Conservation (phyloP, 2,888 invertebrate species). For the Polydrusus pterygomalis region DNA sequence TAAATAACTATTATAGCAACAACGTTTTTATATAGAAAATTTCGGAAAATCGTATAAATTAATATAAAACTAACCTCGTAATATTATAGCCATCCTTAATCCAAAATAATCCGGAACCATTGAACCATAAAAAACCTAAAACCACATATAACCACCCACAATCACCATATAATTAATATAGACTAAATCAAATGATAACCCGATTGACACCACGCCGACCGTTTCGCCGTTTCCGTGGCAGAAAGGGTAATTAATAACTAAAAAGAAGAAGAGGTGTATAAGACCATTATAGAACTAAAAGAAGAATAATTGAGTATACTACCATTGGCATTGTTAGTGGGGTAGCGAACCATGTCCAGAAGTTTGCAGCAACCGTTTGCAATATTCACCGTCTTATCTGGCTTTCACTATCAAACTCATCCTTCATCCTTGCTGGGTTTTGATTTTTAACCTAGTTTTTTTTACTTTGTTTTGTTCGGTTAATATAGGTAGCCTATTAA, state of each 20-base stretch:
- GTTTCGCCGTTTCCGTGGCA: slow-evolving; percentile 36
- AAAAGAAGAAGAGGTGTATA: slow-evolving; percentile 45
- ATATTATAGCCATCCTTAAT: slow-evolving; percentile 65
- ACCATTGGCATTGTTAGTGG: slow-evolving; percentile 69
- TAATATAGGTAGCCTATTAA: slow-evolving; percentile 20
- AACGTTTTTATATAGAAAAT: not conserved
- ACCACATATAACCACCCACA: slow-evolving; percentile 32
- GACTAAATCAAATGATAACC: slow-evolving; percentile 32
- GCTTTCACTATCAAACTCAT: slow-evolving; percentile 72
- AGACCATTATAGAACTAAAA: slow-evolving; percentile 31
- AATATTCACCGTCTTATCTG: slow-evolving; percentile 68
- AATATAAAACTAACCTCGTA: slow-evolving; percentile 62
- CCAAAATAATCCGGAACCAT: slow-evolving; percentile 59
- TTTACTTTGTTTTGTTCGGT: slow-evolving; percentile 22
- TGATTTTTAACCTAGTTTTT: slow-evolving; percentile 53
- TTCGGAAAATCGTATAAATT: not conserved
- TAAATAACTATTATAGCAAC: no score
- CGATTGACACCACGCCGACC: slow-evolving; percentile 33
- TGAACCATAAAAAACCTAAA: slow-evolving; percentile 41
- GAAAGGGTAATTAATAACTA: slow-evolving; percentile 49
- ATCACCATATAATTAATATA: slow-evolving; percentile 33
- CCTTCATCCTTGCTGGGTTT: slow-evolving; percentile 59
- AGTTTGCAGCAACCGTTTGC: slow-evolving; percentile 66
- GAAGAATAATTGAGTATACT: slow-evolving; percentile 65
- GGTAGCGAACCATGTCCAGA: slow-evolving; percentile 70